Conservation (phyloP, 2,797 vertebrate species). For the Micrastur ruficollis region DNA sequence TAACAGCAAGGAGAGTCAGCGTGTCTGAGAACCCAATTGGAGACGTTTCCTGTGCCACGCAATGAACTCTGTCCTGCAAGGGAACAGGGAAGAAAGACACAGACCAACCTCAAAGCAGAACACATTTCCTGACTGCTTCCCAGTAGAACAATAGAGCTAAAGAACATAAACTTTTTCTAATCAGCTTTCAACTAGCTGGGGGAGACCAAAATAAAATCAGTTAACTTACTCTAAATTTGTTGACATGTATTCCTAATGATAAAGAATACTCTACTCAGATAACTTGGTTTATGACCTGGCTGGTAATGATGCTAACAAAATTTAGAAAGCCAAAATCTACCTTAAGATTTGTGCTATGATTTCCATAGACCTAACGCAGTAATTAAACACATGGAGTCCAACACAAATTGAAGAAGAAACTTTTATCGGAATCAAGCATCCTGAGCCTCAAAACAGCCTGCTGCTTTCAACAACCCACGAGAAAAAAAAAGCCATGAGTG, state of each 20-base stretch:
- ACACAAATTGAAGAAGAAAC: not conserved
- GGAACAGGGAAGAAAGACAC: not conserved
- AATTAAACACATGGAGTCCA: not conserved
- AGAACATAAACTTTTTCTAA: not conserved
- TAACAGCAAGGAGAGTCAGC: not conserved
- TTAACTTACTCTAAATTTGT: not conserved
- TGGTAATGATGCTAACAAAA: not conserved
- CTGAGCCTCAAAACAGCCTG: not conserved
- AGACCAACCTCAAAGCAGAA: not conserved
- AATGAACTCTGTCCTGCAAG: fast-evolving
- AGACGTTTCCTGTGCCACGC: not conserved
- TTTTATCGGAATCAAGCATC: not conserved
- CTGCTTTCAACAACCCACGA: not conserved
- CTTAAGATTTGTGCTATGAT: not conserved
- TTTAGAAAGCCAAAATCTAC: not conserved
- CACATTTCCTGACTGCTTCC: slow-evolving; percentile 14
- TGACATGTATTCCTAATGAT: not conserved
- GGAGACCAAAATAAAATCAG: not conserved
- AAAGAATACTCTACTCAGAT: not conserved
- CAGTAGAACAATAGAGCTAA: not conserved
- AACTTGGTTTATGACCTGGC: not conserved
- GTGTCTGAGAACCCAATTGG: not conserved
- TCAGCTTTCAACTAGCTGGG: not conserved
- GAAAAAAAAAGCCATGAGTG: not conserved
- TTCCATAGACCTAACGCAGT: not conserved